Conservation (phyloP, 1,140 invertebrate species). For the Daktulosphaira vitifoliae region DNA sequence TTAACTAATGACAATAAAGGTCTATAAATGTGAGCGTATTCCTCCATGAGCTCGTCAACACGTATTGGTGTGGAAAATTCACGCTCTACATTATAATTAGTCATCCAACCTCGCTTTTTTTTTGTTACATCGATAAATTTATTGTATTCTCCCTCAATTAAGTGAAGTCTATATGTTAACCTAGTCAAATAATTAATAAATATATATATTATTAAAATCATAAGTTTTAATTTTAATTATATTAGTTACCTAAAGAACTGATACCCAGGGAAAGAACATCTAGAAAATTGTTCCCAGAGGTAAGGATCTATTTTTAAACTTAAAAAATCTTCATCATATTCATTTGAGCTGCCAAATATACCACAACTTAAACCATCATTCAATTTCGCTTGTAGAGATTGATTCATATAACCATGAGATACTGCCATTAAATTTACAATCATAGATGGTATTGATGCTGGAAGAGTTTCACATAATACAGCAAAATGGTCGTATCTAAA, state of each 20-base stretch:
- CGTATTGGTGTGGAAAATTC: constrained; percentile 64
- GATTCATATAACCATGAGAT: constrained; percentile 54
- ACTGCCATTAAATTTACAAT: constrained; percentile 54
- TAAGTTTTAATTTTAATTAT: too few species aligned
- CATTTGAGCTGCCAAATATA: constrained; percentile 36
- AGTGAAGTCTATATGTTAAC: constrained; percentile 25
- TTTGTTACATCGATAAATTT: constrained; percentile 21
- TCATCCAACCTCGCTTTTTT: constrained; percentile 56
- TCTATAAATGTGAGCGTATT: constrained; percentile 55
- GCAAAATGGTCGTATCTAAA: constrained; percentile 68
- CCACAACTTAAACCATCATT: constrained; percentile 51
- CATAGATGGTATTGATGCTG: constrained; percentile 59
- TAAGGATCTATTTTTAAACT: constrained; percentile 51
- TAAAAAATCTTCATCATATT: constrained; percentile 39
- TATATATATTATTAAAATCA: background rate
- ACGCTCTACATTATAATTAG: constrained; percentile 67
- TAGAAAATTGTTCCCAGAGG: constrained; percentile 51
- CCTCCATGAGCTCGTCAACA: constrained; percentile 57
- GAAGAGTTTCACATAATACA: constrained; percentile 63
- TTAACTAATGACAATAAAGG: constrained; percentile 53
- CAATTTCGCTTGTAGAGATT: constrained; percentile 47
- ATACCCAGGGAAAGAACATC: constrained; percentile 49
- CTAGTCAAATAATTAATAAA: constrained; percentile 1
- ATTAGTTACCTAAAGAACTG: constrained; percentile 45
- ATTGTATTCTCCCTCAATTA: constrained; percentile 14